phyloP scores from a whole-genome alignment of 2,888 invertebrate genomes.

The Trichacis sp. region DNA sequence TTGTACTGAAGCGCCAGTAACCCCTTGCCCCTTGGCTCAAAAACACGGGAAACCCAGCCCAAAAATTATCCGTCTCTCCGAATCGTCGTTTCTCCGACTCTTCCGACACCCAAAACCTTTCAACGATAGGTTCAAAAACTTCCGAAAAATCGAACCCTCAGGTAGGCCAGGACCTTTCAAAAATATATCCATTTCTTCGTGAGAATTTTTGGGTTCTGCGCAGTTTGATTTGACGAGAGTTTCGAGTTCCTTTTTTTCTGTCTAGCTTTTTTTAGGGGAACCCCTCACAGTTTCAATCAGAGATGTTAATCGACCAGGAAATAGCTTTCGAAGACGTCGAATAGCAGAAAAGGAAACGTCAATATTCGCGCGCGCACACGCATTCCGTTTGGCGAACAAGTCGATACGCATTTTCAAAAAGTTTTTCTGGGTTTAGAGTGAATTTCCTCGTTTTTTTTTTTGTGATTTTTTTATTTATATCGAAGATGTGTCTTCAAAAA shows the following conservation, averaged over 20 bases:
- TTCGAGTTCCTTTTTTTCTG: not conserved
- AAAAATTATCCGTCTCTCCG: not conserved
- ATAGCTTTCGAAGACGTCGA: constrained; percentile 12
- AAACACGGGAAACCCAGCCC: constrained; percentile 51
- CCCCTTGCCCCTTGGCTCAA: constrained; percentile 57
- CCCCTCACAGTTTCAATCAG: not conserved
- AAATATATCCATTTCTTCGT: too few relatives aligned
- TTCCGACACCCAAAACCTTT: too few relatives aligned
- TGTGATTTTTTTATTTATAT: too few relatives aligned
- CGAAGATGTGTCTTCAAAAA: too few relatives aligned
- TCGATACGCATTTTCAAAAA: too few relatives aligned
- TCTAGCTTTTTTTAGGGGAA: too few relatives aligned
- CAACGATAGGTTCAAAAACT: too few relatives aligned
- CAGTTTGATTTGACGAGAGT: not conserved
- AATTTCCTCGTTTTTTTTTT: too few relatives aligned
- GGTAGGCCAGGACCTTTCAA: not conserved
- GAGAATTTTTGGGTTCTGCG: not conserved
- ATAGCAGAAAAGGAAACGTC: constrained; percentile 47
- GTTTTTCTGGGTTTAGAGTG: too few relatives aligned
- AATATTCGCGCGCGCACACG: constrained; percentile 60
- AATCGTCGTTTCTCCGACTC: too few relatives aligned
- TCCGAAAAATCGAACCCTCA: too few relatives aligned
- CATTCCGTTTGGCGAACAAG: constrained; percentile 5
- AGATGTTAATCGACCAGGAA: constrained; percentile 7
- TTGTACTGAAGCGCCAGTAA: constrained; percentile 57